Conservation (phyloP, 2,113 vertebrate genomes). For the Myotis brandtii region DNA sequence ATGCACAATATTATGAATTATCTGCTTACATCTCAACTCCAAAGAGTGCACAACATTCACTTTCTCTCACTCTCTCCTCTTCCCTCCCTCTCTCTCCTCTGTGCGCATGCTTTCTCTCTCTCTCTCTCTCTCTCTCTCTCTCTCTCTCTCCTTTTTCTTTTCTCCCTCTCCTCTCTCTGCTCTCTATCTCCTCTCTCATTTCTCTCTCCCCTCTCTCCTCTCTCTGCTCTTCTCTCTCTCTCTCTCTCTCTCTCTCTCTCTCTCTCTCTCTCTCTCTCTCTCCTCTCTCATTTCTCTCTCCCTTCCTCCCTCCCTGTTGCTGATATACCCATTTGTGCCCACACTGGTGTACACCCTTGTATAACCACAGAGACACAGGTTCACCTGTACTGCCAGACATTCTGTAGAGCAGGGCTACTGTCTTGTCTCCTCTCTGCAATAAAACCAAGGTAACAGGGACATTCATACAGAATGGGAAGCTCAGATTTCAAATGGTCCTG, state of each 20-base stretch:
- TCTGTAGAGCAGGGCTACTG: background rate
- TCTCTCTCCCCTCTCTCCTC: background rate
- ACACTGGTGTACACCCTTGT: background rate
- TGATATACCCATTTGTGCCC: background rate
- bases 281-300: too few species aligned
- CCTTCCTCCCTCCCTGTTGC: background rate
- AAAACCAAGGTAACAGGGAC: constrained; percentile 1
- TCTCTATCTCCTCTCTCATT: background rate
- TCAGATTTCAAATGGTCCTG: background rate
- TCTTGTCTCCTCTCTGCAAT: constrained; percentile 26
- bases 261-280: background rate
- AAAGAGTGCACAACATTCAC: background rate
- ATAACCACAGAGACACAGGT: background rate
- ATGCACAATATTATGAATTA: background rate
- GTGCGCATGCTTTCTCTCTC: background rate
- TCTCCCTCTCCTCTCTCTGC: background rate
- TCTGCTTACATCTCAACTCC: background rate
- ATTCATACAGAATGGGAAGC: background rate
- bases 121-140: background rate
- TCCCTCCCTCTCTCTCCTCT: background rate
- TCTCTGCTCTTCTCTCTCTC: too few species aligned
- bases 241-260: background rate
- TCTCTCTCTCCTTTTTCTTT: too few species aligned
- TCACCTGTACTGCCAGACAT: background rate
- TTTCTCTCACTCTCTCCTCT: background rate